Evolutionary conservation across 1,140 invertebrate genomes (phyloP).

Genomic region (Eurosta solidaginis): DNA sequence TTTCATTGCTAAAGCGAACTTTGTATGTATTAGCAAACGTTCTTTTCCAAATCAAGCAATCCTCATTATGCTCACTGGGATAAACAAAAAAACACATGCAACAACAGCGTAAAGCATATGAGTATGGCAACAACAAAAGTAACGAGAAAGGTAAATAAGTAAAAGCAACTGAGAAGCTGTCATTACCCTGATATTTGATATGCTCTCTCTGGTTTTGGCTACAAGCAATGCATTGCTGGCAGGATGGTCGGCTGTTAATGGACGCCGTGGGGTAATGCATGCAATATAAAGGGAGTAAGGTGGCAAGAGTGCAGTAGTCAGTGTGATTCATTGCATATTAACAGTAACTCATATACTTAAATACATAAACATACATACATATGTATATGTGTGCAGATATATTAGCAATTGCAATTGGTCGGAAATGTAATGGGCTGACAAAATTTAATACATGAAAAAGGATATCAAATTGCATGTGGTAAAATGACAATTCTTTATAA

Average conservation of each 20-base stretch:
- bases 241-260: not conserved
- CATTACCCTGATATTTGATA: constrained; percentile 25
- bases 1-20: too few relatives aligned
- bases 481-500: not conserved
- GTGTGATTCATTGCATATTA: not conserved
- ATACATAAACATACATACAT: not conserved
- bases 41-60: too few relatives aligned
- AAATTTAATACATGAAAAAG: constrained; percentile 22
- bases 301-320: not conserved
- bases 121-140: not conserved
- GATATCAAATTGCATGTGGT: not conserved
- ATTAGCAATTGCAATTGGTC: not conserved
- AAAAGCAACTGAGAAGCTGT: constrained; percentile 18
- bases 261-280: not conserved
- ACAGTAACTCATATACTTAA: not conserved
- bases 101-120: not conserved
- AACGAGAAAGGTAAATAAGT: not conserved
- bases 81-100: constrained; percentile 17
- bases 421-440: not conserved
- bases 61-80: too few relatives aligned
- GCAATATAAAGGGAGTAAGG: not conserved
- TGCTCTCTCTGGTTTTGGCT: constrained; percentile 11
- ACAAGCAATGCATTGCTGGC: not conserved
- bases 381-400: not conserved
- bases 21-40: too few relatives aligned